These are phyloP conservation scores for Rissa tridactyla DNA, from an alignment of 2,113 vertebrate genomes.

Conservation along the genomic window DNA sequence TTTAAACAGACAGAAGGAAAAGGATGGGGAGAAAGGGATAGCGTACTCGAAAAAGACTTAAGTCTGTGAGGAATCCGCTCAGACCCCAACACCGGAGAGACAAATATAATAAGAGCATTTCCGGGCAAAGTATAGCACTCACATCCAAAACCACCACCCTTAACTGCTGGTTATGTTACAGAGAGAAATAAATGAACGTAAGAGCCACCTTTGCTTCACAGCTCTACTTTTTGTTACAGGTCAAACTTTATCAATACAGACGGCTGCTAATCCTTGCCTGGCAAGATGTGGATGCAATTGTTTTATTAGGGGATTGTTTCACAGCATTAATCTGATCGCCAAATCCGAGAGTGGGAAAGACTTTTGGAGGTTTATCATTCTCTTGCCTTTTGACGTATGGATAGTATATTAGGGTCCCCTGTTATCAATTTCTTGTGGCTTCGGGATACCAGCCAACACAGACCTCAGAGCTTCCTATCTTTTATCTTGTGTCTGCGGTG, in stretches of 20 bases:
- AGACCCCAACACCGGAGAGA: not conserved
- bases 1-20: not conserved
- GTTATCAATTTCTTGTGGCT: conserved; percentile 51
- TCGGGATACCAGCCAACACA: conserved; percentile 43
- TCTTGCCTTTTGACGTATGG: not conserved
- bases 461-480: conserved; percentile 42
- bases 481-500: conserved; percentile 35
- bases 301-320: conserved; percentile 4
- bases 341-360: conserved; percentile 25
- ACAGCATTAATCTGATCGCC: not conserved
- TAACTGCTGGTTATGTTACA: not conserved
- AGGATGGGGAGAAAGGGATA: not conserved
- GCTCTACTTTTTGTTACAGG: not conserved
- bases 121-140: not conserved
- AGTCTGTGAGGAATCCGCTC: not conserved
- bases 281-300: not conserved
- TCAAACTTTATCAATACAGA: not conserved
- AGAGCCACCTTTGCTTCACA: not conserved
- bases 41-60: not conserved
- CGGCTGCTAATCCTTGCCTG: not conserved
- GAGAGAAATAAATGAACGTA: not conserved
- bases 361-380: conserved; percentile 42
- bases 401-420: not conserved
- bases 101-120: not conserved
- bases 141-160: not conserved